A percentile compares a stretch with the other conserved stretches of the same genome.
These are phyloP conservation scores for Bombus fervidus DNA, from an alignment of 1,140 invertebrate genomes.

Conservation along the genomic window DNA sequence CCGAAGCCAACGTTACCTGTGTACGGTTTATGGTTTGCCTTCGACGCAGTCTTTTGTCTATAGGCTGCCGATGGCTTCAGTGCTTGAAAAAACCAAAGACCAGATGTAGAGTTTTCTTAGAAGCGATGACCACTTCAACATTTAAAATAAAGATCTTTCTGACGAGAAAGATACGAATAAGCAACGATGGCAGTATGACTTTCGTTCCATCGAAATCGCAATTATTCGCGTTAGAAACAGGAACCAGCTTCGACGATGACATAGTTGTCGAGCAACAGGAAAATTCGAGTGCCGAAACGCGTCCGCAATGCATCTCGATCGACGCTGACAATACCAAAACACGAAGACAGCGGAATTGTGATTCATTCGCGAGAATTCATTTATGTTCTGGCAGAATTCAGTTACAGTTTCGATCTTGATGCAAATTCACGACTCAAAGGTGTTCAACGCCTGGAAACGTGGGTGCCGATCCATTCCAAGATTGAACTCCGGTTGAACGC, in stretches of 20 bases:
- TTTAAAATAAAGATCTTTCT: too few species aligned
- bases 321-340: background rate
- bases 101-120: too few species aligned
- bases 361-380: background rate
- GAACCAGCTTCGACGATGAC: too few species aligned
- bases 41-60: too few species aligned
- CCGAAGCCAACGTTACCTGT: too few species aligned
- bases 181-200: too few species aligned
- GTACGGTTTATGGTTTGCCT: too few species aligned
- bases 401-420: conserved; percentile 2
- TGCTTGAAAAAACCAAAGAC: too few species aligned
- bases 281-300: background rate
- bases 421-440: background rate
- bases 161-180: too few species aligned
- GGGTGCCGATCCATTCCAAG: background rate
- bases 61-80: too few species aligned
- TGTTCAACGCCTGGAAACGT: background rate
- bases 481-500: background rate
- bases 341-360: background rate
- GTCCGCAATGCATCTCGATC: background rate
- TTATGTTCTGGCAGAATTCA: background rate
- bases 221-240: background rate
- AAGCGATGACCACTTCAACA: too few species aligned
- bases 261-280: background rate
- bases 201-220: background rate